A percentile compares a stretch with the other conserved stretches of the same genome.
phyloP scores from a whole-genome alignment of 2,797 vertebrate species.

The Uromys caudimaculatus region DNA sequence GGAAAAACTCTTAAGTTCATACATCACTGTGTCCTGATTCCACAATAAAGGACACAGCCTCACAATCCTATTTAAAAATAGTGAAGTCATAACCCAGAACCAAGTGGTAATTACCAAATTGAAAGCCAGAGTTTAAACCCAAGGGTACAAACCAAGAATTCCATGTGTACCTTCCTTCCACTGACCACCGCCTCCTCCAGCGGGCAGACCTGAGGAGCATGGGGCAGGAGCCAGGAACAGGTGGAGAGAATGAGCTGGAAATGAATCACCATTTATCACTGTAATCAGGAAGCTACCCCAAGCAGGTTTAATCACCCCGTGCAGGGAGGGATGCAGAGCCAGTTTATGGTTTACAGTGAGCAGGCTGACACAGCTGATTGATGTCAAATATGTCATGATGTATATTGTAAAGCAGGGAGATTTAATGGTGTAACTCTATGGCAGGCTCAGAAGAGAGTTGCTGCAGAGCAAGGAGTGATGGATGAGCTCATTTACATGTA shows the following conservation, averaged over 20 bases:
- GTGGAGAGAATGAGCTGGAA: slow-evolving; percentile 56
- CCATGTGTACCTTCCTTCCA: neutral
- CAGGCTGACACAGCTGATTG: slow-evolving; percentile 90
- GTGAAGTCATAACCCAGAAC: neutral
- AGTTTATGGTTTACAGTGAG: slow-evolving; percentile 90
- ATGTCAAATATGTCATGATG: slow-evolving; percentile 92
- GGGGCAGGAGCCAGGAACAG: neutral
- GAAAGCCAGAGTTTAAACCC: neutral
- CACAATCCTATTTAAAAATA: neutral
- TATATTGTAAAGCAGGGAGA: slow-evolving; percentile 89
- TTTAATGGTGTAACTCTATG: slow-evolving; percentile 89
- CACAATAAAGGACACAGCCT: neutral
- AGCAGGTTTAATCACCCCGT: slow-evolving; percentile 86
- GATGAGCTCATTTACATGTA: slow-evolving; percentile 91
- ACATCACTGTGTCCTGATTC: neutral
- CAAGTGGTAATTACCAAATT: neutral
- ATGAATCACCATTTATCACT: slow-evolving; percentile 83
- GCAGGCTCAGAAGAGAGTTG: slow-evolving; percentile 87
- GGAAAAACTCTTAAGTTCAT: neutral
- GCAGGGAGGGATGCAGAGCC: slow-evolving; percentile 84
- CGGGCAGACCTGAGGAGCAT: neutral
- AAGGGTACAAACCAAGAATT: neutral
- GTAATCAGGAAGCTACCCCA: slow-evolving; percentile 85
- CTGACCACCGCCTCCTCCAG: slow-evolving; percentile 23
- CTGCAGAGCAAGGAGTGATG: slow-evolving; percentile 88